Base-by-base conservation (phyloP, 2,888 invertebrate genomes). In the Napeogenes inachia region DNA sequence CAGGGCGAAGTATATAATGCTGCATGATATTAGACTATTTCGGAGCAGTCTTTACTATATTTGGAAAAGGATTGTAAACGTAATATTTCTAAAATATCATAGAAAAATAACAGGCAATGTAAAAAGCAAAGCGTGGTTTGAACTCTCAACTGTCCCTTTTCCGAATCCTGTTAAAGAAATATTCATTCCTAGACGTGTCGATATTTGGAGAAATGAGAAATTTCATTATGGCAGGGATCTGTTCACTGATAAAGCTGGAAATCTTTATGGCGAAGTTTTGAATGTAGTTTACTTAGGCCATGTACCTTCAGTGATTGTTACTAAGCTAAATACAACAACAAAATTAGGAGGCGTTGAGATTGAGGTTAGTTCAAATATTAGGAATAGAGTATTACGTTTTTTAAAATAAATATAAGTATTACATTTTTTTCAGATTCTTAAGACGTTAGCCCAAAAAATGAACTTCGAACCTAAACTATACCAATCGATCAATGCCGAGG, bases 21-120 rank as follows among this genome's bases (percentile, higher is more conserved):
- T 96, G 0, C 91, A 95, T 77, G 95, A 96, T 78, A 84, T 90
- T 63, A 87, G 94, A 4, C 84, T 96, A 2, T 94, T 95, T 71
- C 87, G 90, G 58, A 89, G 91, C 67, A 92, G 94, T 4, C 84
- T 94, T 66, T 92, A 94, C 72, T 94, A 94, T 72, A 79, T 96
- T 13, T 96, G 96, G 96, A 94, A 93, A 66, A 91, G 94, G 66
- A 93, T 96, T 56, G 92, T 96, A 21, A 94, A 95, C 71, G 93
- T 95, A 0, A 80, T 96, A 6, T 96, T 96, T 69, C 84, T 96
- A 13, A 91, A 92, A 56, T 91, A 92, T 70, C 93, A 93, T 72
- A 82, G 72, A 57, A 81, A 83, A 70, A 68, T 79, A 57, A 66
- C 56, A 65, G 80, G 78, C 0, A 62, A 57, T 13, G 56, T 69